These are phyloP conservation scores for Lathamus discolor DNA, from an alignment of 2,113 vertebrate species.

Conservation along the genomic window DNA sequence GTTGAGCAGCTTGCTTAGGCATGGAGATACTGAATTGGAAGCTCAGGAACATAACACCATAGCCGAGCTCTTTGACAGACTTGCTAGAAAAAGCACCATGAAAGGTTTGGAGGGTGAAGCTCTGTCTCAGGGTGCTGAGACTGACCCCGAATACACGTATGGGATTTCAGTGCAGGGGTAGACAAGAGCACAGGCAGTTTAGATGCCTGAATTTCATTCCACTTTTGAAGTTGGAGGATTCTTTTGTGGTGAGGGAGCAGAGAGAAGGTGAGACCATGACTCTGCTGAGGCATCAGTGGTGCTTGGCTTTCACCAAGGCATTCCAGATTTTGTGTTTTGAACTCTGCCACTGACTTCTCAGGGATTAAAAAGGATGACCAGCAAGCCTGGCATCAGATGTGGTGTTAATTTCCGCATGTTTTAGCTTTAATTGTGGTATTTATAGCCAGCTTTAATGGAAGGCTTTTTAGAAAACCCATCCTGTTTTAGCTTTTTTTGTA, in stretches of 20 bases:
- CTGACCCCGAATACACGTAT: neutral
- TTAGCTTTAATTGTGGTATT: neutral
- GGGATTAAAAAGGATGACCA: neutral
- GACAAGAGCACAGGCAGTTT: neutral
- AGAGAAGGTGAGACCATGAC: rapidly evolving
- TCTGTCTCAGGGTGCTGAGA: rapidly evolving
- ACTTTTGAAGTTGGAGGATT: neutral
- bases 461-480: neutral
- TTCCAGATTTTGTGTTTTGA: neutral
- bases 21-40: neutral
- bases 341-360: neutral
- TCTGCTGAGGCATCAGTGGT: neutral
- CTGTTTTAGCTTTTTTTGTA: neutral
- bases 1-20: constrained; percentile 28
- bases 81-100: neutral
- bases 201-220: neutral
- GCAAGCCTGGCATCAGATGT: neutral
- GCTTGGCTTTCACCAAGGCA: neutral
- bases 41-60: neutral
- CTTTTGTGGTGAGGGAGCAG: neutral
- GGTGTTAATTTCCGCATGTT: neutral
- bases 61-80: neutral
- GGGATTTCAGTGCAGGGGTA: neutral
- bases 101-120: neutral
- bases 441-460: neutral